Evolutionary conservation across 2,797 vertebrate species (phyloP).

Genomic region (Brachymystax lenok): DNA sequence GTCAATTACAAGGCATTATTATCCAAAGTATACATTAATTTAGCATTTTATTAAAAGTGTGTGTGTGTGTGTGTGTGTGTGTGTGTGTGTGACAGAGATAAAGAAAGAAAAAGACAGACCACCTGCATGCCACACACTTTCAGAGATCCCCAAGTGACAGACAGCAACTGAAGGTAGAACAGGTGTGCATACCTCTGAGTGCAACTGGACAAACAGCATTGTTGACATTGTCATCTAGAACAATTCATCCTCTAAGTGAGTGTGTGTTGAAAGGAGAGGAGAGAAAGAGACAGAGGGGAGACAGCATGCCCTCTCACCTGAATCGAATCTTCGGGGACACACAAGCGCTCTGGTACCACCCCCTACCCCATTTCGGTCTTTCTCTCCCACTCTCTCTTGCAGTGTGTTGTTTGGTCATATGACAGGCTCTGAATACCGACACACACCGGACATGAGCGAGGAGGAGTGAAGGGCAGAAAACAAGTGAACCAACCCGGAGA

Average conservation of each 20-base stretch:
- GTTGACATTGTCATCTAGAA: slow-evolving; percentile 2
- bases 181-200: slow-evolving; percentile 39
- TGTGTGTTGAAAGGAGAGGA: neutral
- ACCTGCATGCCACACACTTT: slow-evolving; percentile 8
- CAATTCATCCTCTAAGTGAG: neutral
- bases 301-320: slow-evolving; percentile 55
- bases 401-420: slow-evolving; percentile 76
- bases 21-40: neutral
- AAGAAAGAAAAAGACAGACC: neutral
- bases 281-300: slow-evolving; percentile 3
- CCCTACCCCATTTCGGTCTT: neutral
- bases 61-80: neutral
- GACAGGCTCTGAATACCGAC: slow-evolving; percentile 71
- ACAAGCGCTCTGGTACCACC: slow-evolving; percentile 55
- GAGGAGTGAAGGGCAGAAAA: slow-evolving; percentile 32
- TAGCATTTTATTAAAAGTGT: neutral
- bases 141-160: slow-evolving; percentile 8
- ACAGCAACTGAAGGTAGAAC: slow-evolving; percentile 12
- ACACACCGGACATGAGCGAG: slow-evolving; percentile 44
- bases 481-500: slow-evolving; percentile 7
- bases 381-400: slow-evolving; percentile 44
- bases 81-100: neutral
- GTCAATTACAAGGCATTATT: neutral
- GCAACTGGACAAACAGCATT: slow-evolving; percentile 21
- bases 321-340: slow-evolving; percentile 46